A percentile compares a stretch with the other conserved stretches of the same genome.
Evolutionary conservation across 1,140 invertebrate genomes (phyloP).

Genomic region (Leptonema lineaticorne): DNA sequence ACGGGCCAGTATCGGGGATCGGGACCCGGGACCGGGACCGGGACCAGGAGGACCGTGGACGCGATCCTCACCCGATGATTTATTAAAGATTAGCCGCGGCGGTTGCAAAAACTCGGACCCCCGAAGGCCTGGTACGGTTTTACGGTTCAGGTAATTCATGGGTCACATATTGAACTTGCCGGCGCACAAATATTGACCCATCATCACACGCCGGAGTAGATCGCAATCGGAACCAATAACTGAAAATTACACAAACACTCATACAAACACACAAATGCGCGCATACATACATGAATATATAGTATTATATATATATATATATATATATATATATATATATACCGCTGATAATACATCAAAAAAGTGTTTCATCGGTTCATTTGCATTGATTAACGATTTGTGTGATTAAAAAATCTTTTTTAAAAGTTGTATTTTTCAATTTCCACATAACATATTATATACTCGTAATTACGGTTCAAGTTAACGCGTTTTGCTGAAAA

Average conservation of each 20-base stretch:
- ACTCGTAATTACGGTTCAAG: too few species aligned
- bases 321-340: neutral
- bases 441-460: too few species aligned
- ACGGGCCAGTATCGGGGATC: too few species aligned
- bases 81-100: neutral
- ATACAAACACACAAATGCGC: neutral
- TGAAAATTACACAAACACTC: neutral
- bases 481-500: too few species aligned
- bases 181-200: neutral
- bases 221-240: neutral
- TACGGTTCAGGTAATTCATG: neutral
- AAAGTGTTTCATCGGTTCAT: too few species aligned
- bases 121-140: neutral
- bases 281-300: neutral
- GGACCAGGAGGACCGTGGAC: too few species aligned
- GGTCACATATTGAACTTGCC: conserved; percentile 1
- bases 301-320: neutral
- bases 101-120: neutral
- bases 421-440: too few species aligned
- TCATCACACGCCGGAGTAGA: neutral
- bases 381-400: too few species aligned
- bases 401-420: too few species aligned
- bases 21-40: too few species aligned
- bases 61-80: neutral
- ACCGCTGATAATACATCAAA: too few species aligned